A percentile compares a stretch with the other conserved stretches of the same genome.
phyloP scores from a whole-genome alignment of 2,113 vertebrate species.

The Cricetomys ansorgei region DNA sequence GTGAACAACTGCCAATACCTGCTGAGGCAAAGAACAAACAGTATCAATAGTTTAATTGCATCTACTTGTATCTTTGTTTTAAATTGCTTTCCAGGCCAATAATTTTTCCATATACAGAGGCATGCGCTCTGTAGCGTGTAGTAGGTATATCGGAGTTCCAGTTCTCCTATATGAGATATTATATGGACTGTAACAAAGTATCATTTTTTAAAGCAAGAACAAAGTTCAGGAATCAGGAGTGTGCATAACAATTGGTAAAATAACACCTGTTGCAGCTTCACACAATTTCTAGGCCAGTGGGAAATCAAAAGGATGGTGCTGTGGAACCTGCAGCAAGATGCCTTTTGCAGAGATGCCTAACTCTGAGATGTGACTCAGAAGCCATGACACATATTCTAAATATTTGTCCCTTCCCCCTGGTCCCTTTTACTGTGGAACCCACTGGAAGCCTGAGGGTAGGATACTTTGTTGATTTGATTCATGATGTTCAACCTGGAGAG shows the following conservation, averaged over 20 bases:
- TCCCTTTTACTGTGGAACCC: background rate
- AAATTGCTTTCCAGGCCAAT: background rate
- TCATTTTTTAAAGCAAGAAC: background rate
- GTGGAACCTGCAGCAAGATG: background rate
- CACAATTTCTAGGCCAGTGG: no score
- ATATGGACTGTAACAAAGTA: background rate
- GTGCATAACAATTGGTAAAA: background rate
- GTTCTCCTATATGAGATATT: background rate
- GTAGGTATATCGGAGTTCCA: background rate
- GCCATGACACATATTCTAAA: background rate
- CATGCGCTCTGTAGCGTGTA: background rate
- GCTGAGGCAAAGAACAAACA: constrained; percentile 14
- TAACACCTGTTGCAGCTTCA: background rate
- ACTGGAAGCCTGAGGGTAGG: background rate
- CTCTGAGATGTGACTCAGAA: background rate
- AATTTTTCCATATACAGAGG: background rate
- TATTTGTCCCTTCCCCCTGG: rapidly evolving
- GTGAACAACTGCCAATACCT: constrained; percentile 44
- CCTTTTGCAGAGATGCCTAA: background rate
- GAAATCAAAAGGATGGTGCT: background rate
- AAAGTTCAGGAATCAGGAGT: background rate
- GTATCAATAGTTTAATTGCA: background rate
- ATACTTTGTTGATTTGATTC: background rate
- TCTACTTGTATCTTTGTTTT: background rate
- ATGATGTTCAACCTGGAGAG: background rate